phyloP scores from a whole-genome alignment of 2,113 vertebrate species.

The Eonycteris spelaea region DNA sequence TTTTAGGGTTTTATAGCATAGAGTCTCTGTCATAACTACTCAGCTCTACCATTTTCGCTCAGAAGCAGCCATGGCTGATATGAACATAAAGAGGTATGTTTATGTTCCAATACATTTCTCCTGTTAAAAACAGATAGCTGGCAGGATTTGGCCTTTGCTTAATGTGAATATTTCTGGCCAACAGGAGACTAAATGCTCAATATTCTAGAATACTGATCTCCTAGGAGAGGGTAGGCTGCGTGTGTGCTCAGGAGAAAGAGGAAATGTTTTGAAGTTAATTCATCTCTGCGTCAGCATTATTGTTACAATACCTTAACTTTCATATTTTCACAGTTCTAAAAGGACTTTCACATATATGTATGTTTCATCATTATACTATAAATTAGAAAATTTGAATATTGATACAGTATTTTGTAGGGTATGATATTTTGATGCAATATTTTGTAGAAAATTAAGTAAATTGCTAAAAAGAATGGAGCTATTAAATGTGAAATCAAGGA shows the following conservation, averaged over 20 bases:
- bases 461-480: no score
- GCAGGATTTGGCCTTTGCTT: neutral
- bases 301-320: neutral
- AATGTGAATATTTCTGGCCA: neutral
- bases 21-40: neutral
- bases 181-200: neutral
- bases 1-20: neutral
- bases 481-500: neutral
- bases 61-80: neutral
- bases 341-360: neutral
- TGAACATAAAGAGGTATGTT: fast-evolving
- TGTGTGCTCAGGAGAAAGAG: neutral
- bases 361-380: neutral
- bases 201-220: neutral
- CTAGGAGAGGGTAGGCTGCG: neutral
- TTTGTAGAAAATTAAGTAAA: neutral
- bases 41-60: neutral
- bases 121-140: neutral
- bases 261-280: neutral
- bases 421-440: neutral
- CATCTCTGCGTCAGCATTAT: neutral
- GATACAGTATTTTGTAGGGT: neutral
- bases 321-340: neutral
- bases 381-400: neutral
- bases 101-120: neutral